A percentile compares a stretch with the other conserved stretches of the same genome.
phyloP scores from a whole-genome alignment of 2,888 invertebrate genomes.

The Ophioninae sp. region DNA sequence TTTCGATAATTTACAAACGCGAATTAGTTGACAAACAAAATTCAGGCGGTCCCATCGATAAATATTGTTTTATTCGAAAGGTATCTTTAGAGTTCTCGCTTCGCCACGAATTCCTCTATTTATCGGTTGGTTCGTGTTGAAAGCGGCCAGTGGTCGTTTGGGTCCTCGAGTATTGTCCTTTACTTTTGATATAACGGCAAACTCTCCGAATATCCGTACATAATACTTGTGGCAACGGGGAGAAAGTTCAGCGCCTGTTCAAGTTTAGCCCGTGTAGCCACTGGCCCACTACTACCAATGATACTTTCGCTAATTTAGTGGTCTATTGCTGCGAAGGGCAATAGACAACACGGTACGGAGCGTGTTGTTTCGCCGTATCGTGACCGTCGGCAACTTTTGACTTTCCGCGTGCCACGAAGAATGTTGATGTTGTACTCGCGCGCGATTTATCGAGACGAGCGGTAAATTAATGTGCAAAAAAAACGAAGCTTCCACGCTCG shows the following conservation, averaged over 20 bases:
- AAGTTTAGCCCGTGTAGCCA: background rate
- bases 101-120: slow-evolving; percentile 11
- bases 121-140: slow-evolving; percentile 49
- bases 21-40: no score
- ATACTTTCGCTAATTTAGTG: background rate
- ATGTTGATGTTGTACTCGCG: slow-evolving; percentile 45
- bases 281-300: background rate
- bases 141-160: slow-evolving; percentile 54
- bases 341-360: background rate
- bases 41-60: no score
- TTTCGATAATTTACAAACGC: no score
- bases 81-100: background rate
- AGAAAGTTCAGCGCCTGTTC: slow-evolving; percentile 1
- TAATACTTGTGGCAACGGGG: background rate
- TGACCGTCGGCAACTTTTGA: slow-evolving; percentile 51
- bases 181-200: slow-evolving; percentile 40
- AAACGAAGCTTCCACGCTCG: slow-evolving; percentile 33
- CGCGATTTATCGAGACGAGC: slow-evolving; percentile 36
- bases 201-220: slow-evolving; percentile 14
- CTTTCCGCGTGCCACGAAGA: slow-evolving; percentile 22
- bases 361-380: slow-evolving; percentile 40
- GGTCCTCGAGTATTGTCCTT: slow-evolving; percentile 50
- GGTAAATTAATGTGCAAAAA: slow-evolving; percentile 18
- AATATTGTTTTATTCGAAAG: no score
- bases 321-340: slow-evolving; percentile 3